Evolutionary conservation across 2,888 invertebrate species (phyloP), one percentile per base, ranked within the genome.

Genomic region (Lottia scabra): DNA sequence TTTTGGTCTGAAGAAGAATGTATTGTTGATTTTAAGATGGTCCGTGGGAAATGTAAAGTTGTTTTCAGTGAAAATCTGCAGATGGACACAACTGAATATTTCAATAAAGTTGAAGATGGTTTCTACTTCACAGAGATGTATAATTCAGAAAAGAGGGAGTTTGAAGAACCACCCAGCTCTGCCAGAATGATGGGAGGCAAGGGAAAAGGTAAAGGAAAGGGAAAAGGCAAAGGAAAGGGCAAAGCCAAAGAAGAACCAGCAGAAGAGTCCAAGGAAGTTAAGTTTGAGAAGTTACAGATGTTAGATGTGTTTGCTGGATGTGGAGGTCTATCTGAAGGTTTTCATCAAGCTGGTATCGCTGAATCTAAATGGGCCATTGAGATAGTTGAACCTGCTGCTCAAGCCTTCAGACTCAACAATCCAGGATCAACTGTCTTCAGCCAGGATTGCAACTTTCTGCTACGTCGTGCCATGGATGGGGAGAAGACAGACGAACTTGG

Each of bases 261-360:
- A 12, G 75, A 77, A n/a, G 75, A 69, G 44, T 74, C 75, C 26
- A 64, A 67, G 19, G 79, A 81, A 15, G 65, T 72, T 23, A 81
- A 78, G 16, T 81, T 91, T 0, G 87, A 89, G 70, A 93, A 93
- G 44, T 82, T 96, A 71, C 90, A 92, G 77, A 93, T 93, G 56
- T 90, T 96, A 82, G 96, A 96, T 85, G 93, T 96, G 38, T 96
- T 96, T 88, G 95, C 95, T 76, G 96, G 96, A 0, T 95, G 95
- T 88, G 96, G 96, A 63, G 96, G 92, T 26, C 88, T 96, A 63
- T 94, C 95, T 0, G 93, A 94, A 73, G 90, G 91, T 1, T 88
- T 91, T 74, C 90, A 90, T 74, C 88, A 90, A 75, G 92, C 94
- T 6, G 94, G 94, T 0, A 89, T 94, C 4, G 92, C 93, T 0